Base-by-base conservation (phyloP, 2,888 invertebrate species). In the Eupithecia dodoneata region DNA sequence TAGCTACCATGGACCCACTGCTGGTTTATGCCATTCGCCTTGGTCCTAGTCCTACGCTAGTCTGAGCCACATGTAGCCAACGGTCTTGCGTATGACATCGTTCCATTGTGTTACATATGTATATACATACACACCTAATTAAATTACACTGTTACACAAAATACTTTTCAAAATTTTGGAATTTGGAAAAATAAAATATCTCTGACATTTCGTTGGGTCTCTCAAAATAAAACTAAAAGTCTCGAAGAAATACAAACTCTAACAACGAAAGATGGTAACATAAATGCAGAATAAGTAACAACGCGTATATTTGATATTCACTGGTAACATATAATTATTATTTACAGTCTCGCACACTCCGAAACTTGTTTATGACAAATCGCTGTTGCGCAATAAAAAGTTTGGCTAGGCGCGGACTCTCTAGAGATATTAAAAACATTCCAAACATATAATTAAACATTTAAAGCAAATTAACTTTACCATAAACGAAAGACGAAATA, bases 291-390 rank as follows among this genome's bases (percentile, higher is more conserved):
- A 49, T 70, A 47, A 18, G 45, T 70, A 70, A 18, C 30, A n/a
- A 63, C 30, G 59, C 30, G 18, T 10, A 59, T 59, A 59, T 59
- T 59, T 59, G 18, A 63, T 63, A 63, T 63, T 63, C 30, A 30
- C 30, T 63, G 30, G 63, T 63, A 42, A 13, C 42, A 63, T 67
- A 63, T 72, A 74, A 75, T 77, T 72, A 75, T 71, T n/a, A 70
- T 18, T 45, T 47, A 72, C 59, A 49, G 52, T 77, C 72, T 73
- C 72, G 47, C 72, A 74, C 45, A 47, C 63, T 65, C n/a, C 30
- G 7, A 71, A 75, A 73, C 78, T 49, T 59, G 74, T 75, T 73
- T 71, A 70, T 52, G 73, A 66, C 69, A 75, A 73, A 75, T 65
- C 15, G 45, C 42, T 30, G 13, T 77, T 75, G 69, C 72, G 73